Evolutionary conservation across 1,140 invertebrate species (phyloP).

Genomic region (Pseudobourletiella spinata): DNA sequence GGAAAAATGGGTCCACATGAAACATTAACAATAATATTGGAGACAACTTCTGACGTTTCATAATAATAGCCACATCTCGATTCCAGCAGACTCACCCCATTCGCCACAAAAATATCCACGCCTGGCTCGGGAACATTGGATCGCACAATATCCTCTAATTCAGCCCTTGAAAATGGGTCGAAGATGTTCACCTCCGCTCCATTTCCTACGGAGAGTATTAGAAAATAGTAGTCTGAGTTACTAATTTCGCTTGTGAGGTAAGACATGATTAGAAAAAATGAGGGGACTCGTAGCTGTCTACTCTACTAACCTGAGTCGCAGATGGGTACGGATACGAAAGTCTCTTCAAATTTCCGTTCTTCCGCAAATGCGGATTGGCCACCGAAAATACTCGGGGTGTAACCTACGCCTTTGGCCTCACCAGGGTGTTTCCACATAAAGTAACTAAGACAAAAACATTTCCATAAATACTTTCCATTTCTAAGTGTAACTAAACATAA

Average conservation of each 20-base stretch:
- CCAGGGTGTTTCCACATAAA: neutral
- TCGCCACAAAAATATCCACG: neutral
- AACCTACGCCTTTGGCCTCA: too few relatives aligned
- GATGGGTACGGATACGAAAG: too few relatives aligned
- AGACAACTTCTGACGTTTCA: too few relatives aligned
- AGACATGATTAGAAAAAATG: neutral
- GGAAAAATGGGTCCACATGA: too few relatives aligned
- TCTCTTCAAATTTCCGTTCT: too few relatives aligned
- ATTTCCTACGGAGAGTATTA: neutral
- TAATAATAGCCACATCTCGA: too few relatives aligned
- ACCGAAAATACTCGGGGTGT: neutral
- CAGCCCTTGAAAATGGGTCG: neutral
- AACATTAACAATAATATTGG: too few relatives aligned
- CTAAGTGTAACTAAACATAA: neutral
- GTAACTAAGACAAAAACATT: neutral
- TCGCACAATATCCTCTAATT: neutral
- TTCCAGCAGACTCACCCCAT: neutral
- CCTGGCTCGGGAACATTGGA: neutral
- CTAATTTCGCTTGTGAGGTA: too few relatives aligned
- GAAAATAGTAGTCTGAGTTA: too few relatives aligned
- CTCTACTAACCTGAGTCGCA: too few relatives aligned
- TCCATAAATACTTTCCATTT: neutral
- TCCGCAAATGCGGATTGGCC: neutral
- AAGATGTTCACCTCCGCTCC: neutral
- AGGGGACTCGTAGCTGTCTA: too few relatives aligned